Evolutionary conservation across 2,797 vertebrate genomes (phyloP), one percentile per base, ranked within the genome.

Genomic region (Acanthopagrus latus): DNA sequence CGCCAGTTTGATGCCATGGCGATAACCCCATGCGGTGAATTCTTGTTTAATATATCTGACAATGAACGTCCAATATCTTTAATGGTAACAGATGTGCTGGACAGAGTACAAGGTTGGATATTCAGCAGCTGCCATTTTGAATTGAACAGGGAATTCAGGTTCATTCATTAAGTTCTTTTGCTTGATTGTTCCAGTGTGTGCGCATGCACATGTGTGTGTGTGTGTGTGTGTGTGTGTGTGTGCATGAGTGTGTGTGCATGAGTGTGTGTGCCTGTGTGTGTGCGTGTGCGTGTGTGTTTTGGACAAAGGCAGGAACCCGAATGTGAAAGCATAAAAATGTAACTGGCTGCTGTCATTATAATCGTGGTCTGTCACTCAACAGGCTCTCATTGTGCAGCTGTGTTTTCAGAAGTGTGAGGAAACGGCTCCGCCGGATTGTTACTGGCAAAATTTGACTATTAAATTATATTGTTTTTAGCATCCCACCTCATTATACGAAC

Each of bases 81-180:
- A 90, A 84, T 38, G 59, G 73, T 80, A 86, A 85, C 90, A 91
- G 88, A 93, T 90, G 91, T 91, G 71, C 55, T 83, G 71, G 62
- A 69, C 25, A 48, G n/a, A 56, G 64, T 27, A 54, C 64, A 50
- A 25, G 56, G 44, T 66, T 59, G 50, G 66, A 71, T 64, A 7
- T 21, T 56, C 50, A 59, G 14, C 74, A 72, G 38, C 60, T 2
- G 14, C 47, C 7, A n/a, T 25, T 72, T 72, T 29, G 47, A 55
- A 71, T 55, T 11, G 25, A 52, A 47, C 7, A 4, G 16, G 23
- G 56, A 65, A 60, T 46, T 55, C 10, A 50, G 74, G 54, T 46
- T 60, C 43, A 54, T 62, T 59, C 52, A 43, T 69, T 47, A 65
- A 29, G 11, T 18, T 20, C 9, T 52, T 17, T 44, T 5, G 21